Conservation (phyloP, 2,797 vertebrate species). For the Huso huso region DNA sequence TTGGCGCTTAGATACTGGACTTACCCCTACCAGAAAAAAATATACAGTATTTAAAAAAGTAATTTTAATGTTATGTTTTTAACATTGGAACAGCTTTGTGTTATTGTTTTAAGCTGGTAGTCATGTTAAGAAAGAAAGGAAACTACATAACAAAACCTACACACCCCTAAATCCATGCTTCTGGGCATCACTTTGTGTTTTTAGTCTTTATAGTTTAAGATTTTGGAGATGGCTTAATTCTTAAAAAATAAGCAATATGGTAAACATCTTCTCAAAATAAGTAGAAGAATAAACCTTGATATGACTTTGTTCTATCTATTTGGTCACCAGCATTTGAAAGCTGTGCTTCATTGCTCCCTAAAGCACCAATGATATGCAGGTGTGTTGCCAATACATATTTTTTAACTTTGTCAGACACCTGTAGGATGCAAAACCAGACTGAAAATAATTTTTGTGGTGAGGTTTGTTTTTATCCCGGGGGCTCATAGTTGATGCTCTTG, state of each 20-base stretch:
- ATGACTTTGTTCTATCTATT: conserved; percentile 1
- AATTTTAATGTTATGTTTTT: too few relatives aligned
- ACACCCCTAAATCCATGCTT: too few relatives aligned
- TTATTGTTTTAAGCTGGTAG: too few relatives aligned
- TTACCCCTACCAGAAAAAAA: too few relatives aligned
- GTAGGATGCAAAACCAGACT: conserved; percentile 1
- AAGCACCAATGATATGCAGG: neutral
- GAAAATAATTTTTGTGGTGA: neutral
- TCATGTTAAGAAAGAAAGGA: too few relatives aligned
- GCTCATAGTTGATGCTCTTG: neutral
- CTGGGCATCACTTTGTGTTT: too few relatives aligned
- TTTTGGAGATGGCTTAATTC: neutral
- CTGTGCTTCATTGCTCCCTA: neutral
- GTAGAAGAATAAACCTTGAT: neutral
- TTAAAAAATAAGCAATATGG: neutral
- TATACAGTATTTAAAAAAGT: too few relatives aligned
- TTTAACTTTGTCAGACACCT: neutral
- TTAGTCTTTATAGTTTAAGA: too few relatives aligned
- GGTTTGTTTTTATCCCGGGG: neutral
- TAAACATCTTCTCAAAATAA: too few relatives aligned
- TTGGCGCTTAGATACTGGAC: too few relatives aligned
- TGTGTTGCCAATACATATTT: neutral
- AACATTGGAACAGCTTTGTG: too few relatives aligned
- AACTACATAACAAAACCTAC: too few relatives aligned
- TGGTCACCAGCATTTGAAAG: neutral